Evolutionary conservation across 2,888 invertebrate species (phyloP).

Genomic region (Clivina fossor): DNA sequence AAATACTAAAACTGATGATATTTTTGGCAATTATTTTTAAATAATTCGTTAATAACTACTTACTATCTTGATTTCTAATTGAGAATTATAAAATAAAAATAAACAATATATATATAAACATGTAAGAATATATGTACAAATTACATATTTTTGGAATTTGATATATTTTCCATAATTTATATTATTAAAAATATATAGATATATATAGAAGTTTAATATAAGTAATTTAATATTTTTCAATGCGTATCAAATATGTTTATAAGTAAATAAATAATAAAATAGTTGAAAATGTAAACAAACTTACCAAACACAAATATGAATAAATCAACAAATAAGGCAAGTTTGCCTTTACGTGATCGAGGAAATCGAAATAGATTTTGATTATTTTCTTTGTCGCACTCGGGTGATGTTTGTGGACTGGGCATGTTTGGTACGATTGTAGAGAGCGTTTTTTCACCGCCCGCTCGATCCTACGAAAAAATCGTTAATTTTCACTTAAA

Average conservation of each 20-base stretch:
- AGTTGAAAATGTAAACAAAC: background rate
- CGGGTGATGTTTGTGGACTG: constrained; percentile 6
- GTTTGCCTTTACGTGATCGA: constrained; percentile 17
- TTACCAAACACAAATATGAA: constrained; percentile 20
- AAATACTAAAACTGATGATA: no score
- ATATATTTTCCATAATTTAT: no score
- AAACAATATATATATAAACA: no score
- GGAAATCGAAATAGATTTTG: constrained; percentile 15
- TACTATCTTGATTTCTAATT: no score
- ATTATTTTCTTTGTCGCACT: constrained; percentile 9
- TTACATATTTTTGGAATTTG: no score
- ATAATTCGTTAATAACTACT: no score
- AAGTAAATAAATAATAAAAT: background rate
- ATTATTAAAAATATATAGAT: no score
- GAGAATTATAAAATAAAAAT: no score
- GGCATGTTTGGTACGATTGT: constrained; percentile 22
- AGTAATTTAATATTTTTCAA: no score
- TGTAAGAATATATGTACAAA: no score
- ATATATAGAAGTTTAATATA: no score
- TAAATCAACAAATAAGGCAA: constrained; percentile 18
- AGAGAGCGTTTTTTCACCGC: constrained; percentile 11
- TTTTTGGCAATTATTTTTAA: no score
- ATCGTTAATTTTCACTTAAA: background rate
- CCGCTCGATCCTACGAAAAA: constrained; percentile 8
- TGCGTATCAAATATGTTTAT: background rate